phyloP scores from a whole-genome alignment of 1,140 invertebrate species.

The Trichonephila clavipes region DNA sequence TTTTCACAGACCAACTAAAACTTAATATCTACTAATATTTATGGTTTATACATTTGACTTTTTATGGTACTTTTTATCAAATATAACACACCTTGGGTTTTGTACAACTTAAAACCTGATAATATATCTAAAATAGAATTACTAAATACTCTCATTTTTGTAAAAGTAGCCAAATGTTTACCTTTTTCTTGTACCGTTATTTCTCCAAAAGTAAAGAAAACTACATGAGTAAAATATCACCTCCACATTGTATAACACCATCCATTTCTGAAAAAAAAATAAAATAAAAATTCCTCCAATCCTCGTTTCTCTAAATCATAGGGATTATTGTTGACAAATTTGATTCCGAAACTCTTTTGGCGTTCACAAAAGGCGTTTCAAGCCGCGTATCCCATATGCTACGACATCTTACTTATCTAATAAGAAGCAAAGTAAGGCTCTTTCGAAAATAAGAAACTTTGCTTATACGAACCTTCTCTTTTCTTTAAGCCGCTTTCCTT shows the following conservation, averaged over 20 bases:
- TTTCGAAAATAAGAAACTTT: slow-evolving; percentile 61
- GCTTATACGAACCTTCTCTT: slow-evolving; percentile 48
- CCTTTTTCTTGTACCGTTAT: neutral
- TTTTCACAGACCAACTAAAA: too few species aligned
- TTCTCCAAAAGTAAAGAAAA: too few species aligned
- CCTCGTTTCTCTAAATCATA: slow-evolving; percentile 31
- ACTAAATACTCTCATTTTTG: too few species aligned
- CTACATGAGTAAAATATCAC: neutral
- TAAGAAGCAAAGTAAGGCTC: slow-evolving; percentile 46
- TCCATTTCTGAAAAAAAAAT: neutral
- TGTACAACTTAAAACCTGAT: too few species aligned
- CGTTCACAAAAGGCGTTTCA: slow-evolving; percentile 55
- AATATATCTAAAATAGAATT: too few species aligned
- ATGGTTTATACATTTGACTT: too few species aligned
- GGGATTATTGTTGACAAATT: slow-evolving; percentile 63
- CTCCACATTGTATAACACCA: neutral
- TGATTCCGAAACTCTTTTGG: slow-evolving; percentile 41
- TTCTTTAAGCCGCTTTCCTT: slow-evolving; percentile 42
- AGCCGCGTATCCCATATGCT: neutral
- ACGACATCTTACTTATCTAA: slow-evolving; percentile 49
- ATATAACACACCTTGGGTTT: too few species aligned
- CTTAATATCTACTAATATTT: too few species aligned
- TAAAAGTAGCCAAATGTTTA: neutral
- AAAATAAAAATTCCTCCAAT: neutral
- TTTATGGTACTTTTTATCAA: too few species aligned